Percentiles rank a stretch among this genome's conserved stretches.
phyloP scores from a whole-genome alignment of 2,797 vertebrate genomes.

The Numenius phaeopus region DNA sequence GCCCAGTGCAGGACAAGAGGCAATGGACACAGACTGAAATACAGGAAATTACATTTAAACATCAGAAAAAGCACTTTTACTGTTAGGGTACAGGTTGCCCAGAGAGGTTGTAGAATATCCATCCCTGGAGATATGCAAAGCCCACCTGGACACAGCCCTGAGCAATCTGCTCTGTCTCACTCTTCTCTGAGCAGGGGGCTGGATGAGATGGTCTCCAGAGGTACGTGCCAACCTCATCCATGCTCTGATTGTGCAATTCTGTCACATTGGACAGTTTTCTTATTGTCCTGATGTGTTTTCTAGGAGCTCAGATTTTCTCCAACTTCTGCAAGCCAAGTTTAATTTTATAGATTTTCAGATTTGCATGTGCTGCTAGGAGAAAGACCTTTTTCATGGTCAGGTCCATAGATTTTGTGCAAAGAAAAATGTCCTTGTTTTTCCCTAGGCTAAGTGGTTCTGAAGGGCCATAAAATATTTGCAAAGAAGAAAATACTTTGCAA shows the following conservation, averaged over 20 bases:
- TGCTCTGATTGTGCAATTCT: not conserved
- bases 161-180: not conserved
- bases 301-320: not conserved
- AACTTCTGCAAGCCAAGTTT: not conserved
- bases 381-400: not conserved
- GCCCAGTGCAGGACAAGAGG: not conserved
- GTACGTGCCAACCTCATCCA: not conserved
- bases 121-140: not conserved
- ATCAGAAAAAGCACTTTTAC: not conserved
- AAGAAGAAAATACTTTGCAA: not conserved
- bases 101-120: not conserved
- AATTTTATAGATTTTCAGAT: not conserved
- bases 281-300: not conserved
- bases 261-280: not conserved
- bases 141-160: not conserved
- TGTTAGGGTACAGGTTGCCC: not conserved
- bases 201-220: not conserved
- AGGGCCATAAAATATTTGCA: not conserved
- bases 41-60: not conserved
- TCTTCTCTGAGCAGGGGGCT: not conserved
- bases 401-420: not conserved
- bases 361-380: not conserved
- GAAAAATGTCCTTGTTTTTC: not conserved
- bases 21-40: not conserved
- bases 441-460: not conserved